Evolutionary conservation across 2,888 invertebrate genomes (phyloP), one percentile per base, ranked within the genome.

Genomic region (Yponomeuta malinellus): DNA sequence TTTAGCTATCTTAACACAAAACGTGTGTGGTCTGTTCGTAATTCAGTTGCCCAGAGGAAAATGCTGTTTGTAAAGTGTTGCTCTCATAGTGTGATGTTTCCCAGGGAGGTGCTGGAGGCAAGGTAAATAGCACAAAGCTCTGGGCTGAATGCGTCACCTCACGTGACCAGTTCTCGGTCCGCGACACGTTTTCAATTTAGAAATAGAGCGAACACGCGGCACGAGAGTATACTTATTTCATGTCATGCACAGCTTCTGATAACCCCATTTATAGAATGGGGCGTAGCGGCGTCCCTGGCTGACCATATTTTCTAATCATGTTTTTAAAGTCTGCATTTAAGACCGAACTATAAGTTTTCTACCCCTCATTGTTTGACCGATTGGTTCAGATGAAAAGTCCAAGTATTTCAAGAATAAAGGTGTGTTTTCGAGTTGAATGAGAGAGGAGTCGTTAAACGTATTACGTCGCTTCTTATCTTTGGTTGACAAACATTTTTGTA

Each of bases 21-120:
- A 59, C 52, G 5, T 59, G n/a, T 68, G n/a, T 12, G 33, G 10
- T 29, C n/a, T 67, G 43, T 43, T 33, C 10, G 43, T n/a, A 67
- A 43, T 43, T 43, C 12, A 29, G 48, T 68, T 52, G 48, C 48
- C 52, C 31, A 48, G 52, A 68, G 68, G 43, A 37, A 31, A 31
- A 68, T 31, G 29, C 10, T 68, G 12, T 31, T 68, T 68, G 52
- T 68, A 48, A 68, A 68, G 52, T 71, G 66, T 64, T 71, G 68
- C 48, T 71, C 71, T 73, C 68, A 71, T 71, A 23, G 48, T 75
- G 78, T 80, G 76, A 80, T 83, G 75, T 83, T 88, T 83, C 89
- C 83, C 92, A 92, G 93, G 92, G 92, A 79, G 89, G 89, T 78
- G 90, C 85, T 77, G 89, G 89, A 78, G 87, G 83, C 80, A 92